Base-by-base conservation (phyloP, 2,888 invertebrate species). In the Meloe dianella region DNA sequence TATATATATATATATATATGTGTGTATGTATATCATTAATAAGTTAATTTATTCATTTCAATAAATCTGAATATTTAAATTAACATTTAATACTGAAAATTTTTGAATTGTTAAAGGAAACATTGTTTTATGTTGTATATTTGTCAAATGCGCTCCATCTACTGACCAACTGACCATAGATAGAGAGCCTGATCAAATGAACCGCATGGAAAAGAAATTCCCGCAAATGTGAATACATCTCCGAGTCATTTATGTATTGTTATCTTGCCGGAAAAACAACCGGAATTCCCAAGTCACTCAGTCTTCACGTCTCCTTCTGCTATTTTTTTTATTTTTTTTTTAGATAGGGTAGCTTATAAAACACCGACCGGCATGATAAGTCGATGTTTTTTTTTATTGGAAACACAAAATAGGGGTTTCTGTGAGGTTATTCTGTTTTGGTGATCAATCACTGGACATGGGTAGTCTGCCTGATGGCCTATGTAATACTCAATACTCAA, bases 401-500 rank as follows among this genome's bases (percentile, higher is more conserved):
- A 78, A 79, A 76, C 73, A 71, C 71, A 68, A 75, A 74, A 73
- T 69, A 69, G 72, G 74, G 75, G 66, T 59, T 68, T 71, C 72
- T 68, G 72, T 68, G 72, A 77, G 80, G 81, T 80, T 80, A 80
- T 77, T 78, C 71, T 78, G 71, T 76, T 75, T 73, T 75, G 78
- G 80, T 80, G 79, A 84, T 84, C 83, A 82, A 84, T 84, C 83
- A 84, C 83, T 77, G 79, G 80, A 79, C 81, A 79, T 66, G 71
- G 71, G 68, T 72, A 74, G 76, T 70, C 70, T 72, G 76, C 73
- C 75, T 78, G 79, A 78, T 79, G 75, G 78, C 74, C 78, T 78
- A 76, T 81, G 81, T 83, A 82, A 83, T 83, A 82, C 79, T 80
- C 81, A 82, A 82, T 83, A 81, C 81, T 82, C 81, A 83, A 83